These are phyloP conservation scores for Argya squamiceps DNA, from an alignment of 2,797 vertebrate species.

Conservation along the genomic window DNA sequence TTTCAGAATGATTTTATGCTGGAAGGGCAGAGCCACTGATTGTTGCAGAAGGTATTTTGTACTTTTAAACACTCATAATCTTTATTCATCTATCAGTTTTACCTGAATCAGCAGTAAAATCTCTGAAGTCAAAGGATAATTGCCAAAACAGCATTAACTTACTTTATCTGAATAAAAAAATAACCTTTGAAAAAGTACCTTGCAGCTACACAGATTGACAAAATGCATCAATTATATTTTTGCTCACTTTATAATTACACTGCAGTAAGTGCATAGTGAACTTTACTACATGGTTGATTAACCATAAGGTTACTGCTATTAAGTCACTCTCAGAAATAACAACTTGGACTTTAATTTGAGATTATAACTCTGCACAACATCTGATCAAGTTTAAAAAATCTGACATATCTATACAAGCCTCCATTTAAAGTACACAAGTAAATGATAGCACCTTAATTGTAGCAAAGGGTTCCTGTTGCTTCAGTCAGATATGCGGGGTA, in stretches of 20 bases:
- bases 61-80: not conserved
- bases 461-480: not conserved
- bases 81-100: conserved; percentile 52
- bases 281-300: conserved; percentile 81
- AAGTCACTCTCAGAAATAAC: conserved; percentile 44
- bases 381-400: not conserved
- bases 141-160: conserved; percentile 76
- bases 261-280: conserved; percentile 76
- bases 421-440: not conserved
- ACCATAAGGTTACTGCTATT: conserved; percentile 79
- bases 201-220: conserved; percentile 85
- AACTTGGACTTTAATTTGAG: conserved; percentile 38
- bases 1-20: not conserved
- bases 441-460: not conserved
- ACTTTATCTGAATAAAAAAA: conserved; percentile 83
- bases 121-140: conserved; percentile 65
- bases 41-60: not conserved
- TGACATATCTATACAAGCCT: not conserved
- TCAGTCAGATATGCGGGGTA: not conserved
- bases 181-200: conserved; percentile 86
- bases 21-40: not conserved
- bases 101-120: conserved; percentile 76
- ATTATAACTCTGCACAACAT: not conserved
- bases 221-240: conserved; percentile 83
- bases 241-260: conserved; percentile 83